Percentiles rank a stretch among this genome's conserved stretches.
Evolutionary conservation across 2,888 invertebrate genomes (phyloP).

Genomic region (Drosophila pseudotakahashii): DNA sequence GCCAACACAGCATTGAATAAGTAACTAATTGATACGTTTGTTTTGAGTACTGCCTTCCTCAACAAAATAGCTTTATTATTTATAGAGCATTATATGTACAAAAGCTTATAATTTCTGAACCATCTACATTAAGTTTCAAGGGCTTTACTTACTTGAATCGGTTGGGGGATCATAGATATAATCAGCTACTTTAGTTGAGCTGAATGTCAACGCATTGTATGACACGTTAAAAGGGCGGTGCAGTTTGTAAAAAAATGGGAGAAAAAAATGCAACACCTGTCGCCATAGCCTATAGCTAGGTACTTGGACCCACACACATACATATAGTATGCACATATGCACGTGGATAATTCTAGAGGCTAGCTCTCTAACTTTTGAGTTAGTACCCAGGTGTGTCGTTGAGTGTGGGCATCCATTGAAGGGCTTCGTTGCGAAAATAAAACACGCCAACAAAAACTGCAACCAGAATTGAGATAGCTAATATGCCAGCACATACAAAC

Average conservation of each 20-base stretch:
- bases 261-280: conserved; percentile 60
- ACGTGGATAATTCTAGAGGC: conserved; percentile 49
- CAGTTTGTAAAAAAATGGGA: conserved; percentile 44
- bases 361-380: conserved; percentile 33
- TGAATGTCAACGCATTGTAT: conserved; percentile 33
- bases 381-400: conserved; percentile 7
- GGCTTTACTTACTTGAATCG: background rate
- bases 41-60: conserved; percentile 13
- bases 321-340: conserved; percentile 18
- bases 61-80: background rate
- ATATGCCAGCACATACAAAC: conserved; percentile 22
- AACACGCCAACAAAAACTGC: conserved; percentile 50
- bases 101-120: background rate
- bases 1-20: conserved; percentile 15
- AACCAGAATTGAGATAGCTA: conserved; percentile 41
- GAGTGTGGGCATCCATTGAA: conserved; percentile 44
- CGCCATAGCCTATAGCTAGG: conserved; percentile 16
- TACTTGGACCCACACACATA: conserved; percentile 19
- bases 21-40: conserved; percentile 9
- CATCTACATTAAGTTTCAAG: background rate
- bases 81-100: background rate
- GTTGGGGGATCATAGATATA: conserved; percentile 13
- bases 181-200: conserved; percentile 2
- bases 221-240: conserved; percentile 56
- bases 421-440: conserved; percentile 49